These are phyloP conservation scores for Sinosuthora webbiana DNA, from an alignment of 2,113 vertebrate species.

Conservation along the genomic window DNA sequence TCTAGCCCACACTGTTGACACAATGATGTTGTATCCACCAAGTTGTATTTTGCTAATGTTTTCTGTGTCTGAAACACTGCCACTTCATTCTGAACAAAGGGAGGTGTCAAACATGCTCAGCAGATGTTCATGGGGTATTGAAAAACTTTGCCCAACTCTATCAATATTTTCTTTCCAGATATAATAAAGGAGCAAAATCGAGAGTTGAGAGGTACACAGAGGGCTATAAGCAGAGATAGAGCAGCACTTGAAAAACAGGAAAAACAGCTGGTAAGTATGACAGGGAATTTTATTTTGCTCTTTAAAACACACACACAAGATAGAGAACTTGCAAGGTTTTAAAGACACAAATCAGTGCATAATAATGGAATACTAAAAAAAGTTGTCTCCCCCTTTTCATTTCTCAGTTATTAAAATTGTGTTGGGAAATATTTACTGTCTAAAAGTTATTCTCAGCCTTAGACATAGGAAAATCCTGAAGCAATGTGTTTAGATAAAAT, in stretches of 20 bases:
- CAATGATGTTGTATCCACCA: not conserved
- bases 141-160: constrained; percentile 23
- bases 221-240: constrained; percentile 93
- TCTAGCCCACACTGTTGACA: not conserved
- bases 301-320: not conserved
- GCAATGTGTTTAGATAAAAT: not conserved
- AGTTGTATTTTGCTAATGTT: not conserved
- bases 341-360: not conserved
- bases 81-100: not conserved
- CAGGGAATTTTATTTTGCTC: constrained; percentile 22
- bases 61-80: not conserved
- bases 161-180: constrained; percentile 78
- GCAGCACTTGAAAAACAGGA: constrained; percentile 93
- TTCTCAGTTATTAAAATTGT: not conserved
- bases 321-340: not conserved
- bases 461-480: not conserved
- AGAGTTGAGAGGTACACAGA: constrained; percentile 94
- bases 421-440: not conserved
- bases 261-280: constrained; percentile 91
- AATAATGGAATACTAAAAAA: not conserved
- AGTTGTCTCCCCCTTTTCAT: not conserved
- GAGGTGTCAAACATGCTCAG: not conserved
- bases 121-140: not conserved
- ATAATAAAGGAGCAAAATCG: constrained; percentile 94
- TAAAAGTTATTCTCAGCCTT: not conserved